Evolutionary conservation across 2,113 vertebrate genomes (phyloP).

Genomic region (Paedocypris sp.): DNA sequence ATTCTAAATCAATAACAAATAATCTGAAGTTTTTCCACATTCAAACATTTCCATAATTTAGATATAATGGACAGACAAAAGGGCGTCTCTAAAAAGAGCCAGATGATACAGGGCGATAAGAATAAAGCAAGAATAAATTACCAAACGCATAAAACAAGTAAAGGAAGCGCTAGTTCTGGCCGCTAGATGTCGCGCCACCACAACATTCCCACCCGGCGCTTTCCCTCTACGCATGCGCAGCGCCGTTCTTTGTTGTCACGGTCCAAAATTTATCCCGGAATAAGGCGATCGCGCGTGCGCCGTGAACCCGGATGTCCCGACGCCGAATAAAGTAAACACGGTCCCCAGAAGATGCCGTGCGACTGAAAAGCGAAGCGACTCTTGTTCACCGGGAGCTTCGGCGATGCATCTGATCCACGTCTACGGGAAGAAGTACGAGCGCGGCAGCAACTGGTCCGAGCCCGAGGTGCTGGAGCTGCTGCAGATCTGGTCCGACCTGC

Average conservation of each 20-base stretch:
- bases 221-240: slow-evolving; percentile 35
- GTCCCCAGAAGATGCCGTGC: not conserved
- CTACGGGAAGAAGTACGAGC: slow-evolving; percentile 71
- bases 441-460: slow-evolving; percentile 82
- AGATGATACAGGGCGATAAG: too few species aligned
- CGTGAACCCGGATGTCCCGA: slow-evolving; percentile 75
- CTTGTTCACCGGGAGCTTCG: slow-evolving; percentile 5
- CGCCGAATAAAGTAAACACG: slow-evolving; percentile 11
- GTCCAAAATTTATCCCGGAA: slow-evolving; percentile 81
- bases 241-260: slow-evolving; percentile 54
- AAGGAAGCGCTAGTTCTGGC: not conserved
- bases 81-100: too few species aligned
- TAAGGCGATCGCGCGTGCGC: slow-evolving; percentile 79
- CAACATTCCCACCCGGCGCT: not conserved
- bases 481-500: slow-evolving; percentile 77
- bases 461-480: slow-evolving; percentile 79
- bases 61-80: too few species aligned
- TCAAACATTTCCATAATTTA: too few species aligned
- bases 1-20: too few species aligned
- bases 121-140: not conserved
- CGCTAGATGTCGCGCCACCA: slow-evolving; percentile 46
- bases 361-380: slow-evolving; percentile 19
- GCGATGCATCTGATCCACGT: slow-evolving; percentile 32
- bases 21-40: too few species aligned
- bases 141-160: not conserved